Percentiles rank a stretch among this genome's conserved stretches.
These are phyloP conservation scores for Suncus etruscus DNA, from an alignment of 2,113 vertebrate species.

Conservation along the genomic window DNA sequence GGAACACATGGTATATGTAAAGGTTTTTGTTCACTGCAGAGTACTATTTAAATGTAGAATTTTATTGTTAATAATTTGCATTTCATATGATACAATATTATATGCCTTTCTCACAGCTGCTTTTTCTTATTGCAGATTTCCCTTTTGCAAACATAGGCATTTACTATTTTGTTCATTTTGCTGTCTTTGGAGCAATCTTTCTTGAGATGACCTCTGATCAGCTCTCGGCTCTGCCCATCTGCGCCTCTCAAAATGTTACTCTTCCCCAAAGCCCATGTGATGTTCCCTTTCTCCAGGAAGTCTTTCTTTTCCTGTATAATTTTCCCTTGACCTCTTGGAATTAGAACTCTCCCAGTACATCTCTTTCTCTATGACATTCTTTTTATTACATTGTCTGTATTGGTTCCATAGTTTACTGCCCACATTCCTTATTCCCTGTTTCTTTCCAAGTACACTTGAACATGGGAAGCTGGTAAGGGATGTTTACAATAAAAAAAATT, in stretches of 20 bases:
- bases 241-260: not conserved
- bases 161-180: conserved; percentile 1
- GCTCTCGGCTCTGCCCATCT: conserved; percentile 9
- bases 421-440: not conserved
- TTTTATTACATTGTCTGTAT: not conserved
- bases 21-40: conserved; percentile 41
- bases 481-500: not conserved
- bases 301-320: not conserved
- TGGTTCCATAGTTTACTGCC: not conserved
- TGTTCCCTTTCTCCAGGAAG: not conserved
- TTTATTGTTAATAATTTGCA: conserved; percentile 47
- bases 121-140: conserved; percentile 31
- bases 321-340: not conserved
- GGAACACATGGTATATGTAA: not conserved
- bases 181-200: not conserved
- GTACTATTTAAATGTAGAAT: conserved; percentile 40
- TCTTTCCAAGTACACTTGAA: not conserved
- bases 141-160: conserved; percentile 21
- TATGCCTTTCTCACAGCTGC: conserved; percentile 27
- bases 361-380: not conserved
- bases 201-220: conserved; percentile 19
- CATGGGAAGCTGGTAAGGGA: not conserved
- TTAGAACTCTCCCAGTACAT: not conserved
- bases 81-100: conserved; percentile 1
- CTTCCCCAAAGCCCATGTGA: no score